Conservation (phyloP, 2,113 vertebrate species). For the Chrysochloris asiatica region DNA sequence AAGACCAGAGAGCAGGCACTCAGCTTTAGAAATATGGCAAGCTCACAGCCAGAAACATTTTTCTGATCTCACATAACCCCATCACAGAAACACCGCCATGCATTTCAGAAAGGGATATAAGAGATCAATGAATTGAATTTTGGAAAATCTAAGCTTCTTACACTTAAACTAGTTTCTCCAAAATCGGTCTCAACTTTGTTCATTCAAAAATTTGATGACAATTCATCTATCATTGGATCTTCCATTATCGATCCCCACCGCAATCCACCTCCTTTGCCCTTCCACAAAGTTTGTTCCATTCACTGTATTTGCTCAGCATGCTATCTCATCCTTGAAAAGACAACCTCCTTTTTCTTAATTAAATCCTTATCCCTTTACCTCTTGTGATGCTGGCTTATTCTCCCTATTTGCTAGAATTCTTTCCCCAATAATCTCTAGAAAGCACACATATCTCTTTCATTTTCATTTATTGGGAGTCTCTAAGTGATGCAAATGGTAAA, state of each 20-base stretch:
- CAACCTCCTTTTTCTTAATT: background rate
- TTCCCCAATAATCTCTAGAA: background rate
- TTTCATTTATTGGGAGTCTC: background rate
- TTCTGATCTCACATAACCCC: background rate
- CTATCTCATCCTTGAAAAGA: background rate
- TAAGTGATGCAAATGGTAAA: background rate
- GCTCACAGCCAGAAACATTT: background rate
- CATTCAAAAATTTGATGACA: background rate
- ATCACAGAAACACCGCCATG: slow-evolving; percentile 1
- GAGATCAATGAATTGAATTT: slow-evolving; percentile 47
- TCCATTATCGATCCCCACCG: background rate
- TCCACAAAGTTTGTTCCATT: background rate
- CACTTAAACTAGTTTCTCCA: slow-evolving; percentile 44
- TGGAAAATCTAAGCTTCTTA: slow-evolving; percentile 58
- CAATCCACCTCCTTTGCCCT: background rate
- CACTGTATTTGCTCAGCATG: background rate
- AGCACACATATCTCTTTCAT: background rate
- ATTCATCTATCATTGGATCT: background rate
- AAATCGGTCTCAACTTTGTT: background rate
- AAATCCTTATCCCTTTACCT: background rate
- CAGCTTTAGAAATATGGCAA: background rate
- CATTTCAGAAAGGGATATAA: slow-evolving; percentile 49
- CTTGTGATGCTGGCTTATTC: background rate
- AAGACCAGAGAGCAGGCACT: background rate
- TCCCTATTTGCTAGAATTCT: background rate